A percentile compares a stretch with the other conserved stretches of the same genome.
These are phyloP conservation scores for Cynopterus sphinx DNA, from an alignment of 2,797 vertebrate genomes.

Conservation along the genomic window DNA sequence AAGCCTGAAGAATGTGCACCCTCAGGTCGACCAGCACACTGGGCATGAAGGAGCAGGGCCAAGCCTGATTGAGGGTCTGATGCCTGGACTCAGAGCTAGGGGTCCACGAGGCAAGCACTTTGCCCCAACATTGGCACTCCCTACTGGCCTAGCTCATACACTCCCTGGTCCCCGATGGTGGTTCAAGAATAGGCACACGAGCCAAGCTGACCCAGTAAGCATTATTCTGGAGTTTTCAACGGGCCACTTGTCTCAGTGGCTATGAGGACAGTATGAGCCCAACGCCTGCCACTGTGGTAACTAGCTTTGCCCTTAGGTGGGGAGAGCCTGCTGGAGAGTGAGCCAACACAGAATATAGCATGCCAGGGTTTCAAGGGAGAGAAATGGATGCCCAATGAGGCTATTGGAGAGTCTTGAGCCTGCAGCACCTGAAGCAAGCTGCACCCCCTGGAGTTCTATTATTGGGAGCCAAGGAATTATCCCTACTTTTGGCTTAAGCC, in stretches of 20 bases:
- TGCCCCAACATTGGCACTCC: background rate
- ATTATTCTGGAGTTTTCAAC: background rate
- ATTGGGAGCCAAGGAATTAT: rapidly evolving
- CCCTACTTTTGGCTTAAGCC: too few relatives aligned
- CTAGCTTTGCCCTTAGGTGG: background rate
- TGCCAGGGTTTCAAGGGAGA: background rate
- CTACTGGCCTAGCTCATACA: background rate
- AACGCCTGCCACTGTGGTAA: background rate
- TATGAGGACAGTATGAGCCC: background rate
- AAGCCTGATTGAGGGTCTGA: background rate
- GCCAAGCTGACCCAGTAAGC: background rate
- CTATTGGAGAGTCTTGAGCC: background rate
- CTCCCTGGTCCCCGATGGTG: background rate
- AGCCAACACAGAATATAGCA: background rate
- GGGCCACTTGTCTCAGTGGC: background rate
- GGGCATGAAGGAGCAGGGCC: background rate
- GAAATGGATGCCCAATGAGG: rapidly evolving
- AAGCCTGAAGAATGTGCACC: background rate
- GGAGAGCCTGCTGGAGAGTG: background rate
- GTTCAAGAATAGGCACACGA: background rate
- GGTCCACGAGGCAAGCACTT: background rate
- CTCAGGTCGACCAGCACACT: background rate
- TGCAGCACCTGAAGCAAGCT: background rate
- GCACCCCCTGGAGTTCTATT: background rate
- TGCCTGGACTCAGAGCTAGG: background rate